phyloP scores from a whole-genome alignment of 1,140 invertebrate species.

The Venturia canescens region DNA sequence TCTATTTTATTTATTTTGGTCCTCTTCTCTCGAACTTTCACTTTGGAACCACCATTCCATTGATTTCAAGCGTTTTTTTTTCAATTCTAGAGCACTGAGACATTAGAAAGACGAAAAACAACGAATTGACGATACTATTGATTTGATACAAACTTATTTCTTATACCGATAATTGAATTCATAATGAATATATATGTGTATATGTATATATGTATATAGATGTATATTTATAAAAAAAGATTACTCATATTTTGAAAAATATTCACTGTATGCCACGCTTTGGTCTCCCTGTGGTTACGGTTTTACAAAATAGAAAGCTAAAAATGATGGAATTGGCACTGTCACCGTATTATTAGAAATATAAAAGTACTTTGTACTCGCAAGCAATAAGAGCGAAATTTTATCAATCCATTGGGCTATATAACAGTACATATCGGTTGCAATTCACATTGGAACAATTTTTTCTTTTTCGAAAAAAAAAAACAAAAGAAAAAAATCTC shows the following conservation, averaged over 20 bases:
- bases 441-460: slow-evolving; percentile 31
- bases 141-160: background rate
- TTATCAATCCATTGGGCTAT: slow-evolving; percentile 3
- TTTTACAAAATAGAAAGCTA: slow-evolving; percentile 13
- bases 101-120: background rate
- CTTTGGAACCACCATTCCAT: too few relatives aligned
- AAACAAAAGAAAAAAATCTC: slow-evolving; percentile 27
- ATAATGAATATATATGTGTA: background rate
- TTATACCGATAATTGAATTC: background rate
- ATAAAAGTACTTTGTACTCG: slow-evolving; percentile 42
- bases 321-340: slow-evolving; percentile 31
- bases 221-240: slow-evolving; percentile 2
- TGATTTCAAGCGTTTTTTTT: too few relatives aligned
- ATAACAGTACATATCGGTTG: slow-evolving; percentile 2
- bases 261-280: slow-evolving; percentile 2
- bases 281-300: background rate
- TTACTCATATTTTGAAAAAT: slow-evolving; percentile 7
- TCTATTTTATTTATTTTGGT: too few relatives aligned
- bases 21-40: too few relatives aligned
- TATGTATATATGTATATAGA: too few relatives aligned
- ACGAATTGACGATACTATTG: background rate
- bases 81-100: background rate
- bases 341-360: slow-evolving; percentile 33
- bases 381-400: slow-evolving; percentile 29
- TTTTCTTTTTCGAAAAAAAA: slow-evolving; percentile 21